Percentiles rank a stretch among this genome's conserved stretches.
These are phyloP conservation scores for Lasioglossum calceatum DNA, from an alignment of 2,888 invertebrate species.

Conservation along the genomic window DNA sequence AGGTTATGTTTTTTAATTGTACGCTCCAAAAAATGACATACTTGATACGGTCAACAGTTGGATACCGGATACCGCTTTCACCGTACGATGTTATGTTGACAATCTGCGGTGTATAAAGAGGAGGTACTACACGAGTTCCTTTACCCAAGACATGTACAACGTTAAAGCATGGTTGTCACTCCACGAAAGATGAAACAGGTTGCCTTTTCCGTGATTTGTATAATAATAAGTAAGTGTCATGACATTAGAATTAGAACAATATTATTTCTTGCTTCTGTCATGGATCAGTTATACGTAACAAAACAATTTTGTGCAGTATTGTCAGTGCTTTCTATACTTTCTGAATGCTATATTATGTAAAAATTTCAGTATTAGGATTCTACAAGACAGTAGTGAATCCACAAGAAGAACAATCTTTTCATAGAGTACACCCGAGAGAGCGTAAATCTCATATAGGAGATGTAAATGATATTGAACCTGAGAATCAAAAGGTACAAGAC, in stretches of 20 bases:
- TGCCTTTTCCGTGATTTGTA: conserved; percentile 77
- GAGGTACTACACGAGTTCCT: conserved; percentile 38
- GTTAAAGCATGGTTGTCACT: conserved; percentile 77
- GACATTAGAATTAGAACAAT: neutral
- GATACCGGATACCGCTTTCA: conserved; percentile 10
- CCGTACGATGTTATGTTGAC: conserved; percentile 23
- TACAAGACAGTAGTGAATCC: conserved; percentile 83
- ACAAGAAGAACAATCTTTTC: conserved; percentile 75
- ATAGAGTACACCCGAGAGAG: conserved; percentile 54
- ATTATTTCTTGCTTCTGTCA: neutral
- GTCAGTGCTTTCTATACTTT: neutral
- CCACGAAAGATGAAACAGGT: conserved; percentile 82
- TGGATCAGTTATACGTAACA: neutral
- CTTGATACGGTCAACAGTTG: neutral
- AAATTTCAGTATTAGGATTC: conserved; percentile 83
- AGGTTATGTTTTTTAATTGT: conserved; percentile 55
- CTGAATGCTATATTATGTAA: neutral
- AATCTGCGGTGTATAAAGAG: conserved; percentile 23
- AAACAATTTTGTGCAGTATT: neutral
- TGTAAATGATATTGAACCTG: conserved; percentile 37
- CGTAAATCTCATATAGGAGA: conserved; percentile 31
- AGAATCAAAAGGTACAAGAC: conserved; percentile 54
- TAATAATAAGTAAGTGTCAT: conserved; percentile 78
- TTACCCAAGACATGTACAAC: conserved; percentile 61
- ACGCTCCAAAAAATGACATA: conserved; percentile 41